A percentile compares a stretch with the other conserved stretches of the same genome.
Conservation (phyloP, 1,140 invertebrate species). For the Trichogramma pretiosum region DNA sequence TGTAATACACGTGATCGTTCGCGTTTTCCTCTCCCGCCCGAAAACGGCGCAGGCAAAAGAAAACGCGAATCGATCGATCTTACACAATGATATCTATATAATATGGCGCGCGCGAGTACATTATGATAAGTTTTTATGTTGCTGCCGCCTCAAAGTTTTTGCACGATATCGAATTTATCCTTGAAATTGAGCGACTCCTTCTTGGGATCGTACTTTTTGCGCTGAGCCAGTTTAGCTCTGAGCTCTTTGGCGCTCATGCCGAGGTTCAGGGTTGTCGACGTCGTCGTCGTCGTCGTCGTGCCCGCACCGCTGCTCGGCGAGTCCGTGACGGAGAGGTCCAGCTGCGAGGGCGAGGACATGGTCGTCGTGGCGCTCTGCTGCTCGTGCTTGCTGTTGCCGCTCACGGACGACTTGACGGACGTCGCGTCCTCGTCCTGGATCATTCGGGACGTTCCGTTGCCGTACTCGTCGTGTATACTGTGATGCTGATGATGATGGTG, state of each 20-base stretch:
- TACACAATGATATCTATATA: background rate
- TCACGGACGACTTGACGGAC: too few species aligned
- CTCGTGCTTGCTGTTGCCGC: background rate
- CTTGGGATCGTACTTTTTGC: constrained; percentile 81
- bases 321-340: background rate
- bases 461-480: too few species aligned
- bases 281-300: constrained; percentile 25
- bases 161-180: constrained; percentile 87
- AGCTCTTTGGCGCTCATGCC: constrained; percentile 83
- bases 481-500: too few species aligned
- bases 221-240: constrained; percentile 70
- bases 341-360: background rate
- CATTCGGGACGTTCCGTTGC: too few species aligned
- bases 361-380: background rate
- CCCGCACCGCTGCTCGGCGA: constrained; percentile 24
- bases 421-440: too few species aligned
- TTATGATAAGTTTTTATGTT: too few species aligned
- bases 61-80: too few species aligned
- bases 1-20: too few species aligned
- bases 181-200: constrained; percentile 80
- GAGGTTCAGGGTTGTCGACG: constrained; percentile 53
- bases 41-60: too few species aligned
- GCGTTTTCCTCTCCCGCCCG: background rate
- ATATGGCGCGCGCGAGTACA: too few species aligned
- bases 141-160: constrained; percentile 59